phyloP scores from a whole-genome alignment of 2,888 invertebrate species.

The Cataglyphis rosenhaueri region DNA sequence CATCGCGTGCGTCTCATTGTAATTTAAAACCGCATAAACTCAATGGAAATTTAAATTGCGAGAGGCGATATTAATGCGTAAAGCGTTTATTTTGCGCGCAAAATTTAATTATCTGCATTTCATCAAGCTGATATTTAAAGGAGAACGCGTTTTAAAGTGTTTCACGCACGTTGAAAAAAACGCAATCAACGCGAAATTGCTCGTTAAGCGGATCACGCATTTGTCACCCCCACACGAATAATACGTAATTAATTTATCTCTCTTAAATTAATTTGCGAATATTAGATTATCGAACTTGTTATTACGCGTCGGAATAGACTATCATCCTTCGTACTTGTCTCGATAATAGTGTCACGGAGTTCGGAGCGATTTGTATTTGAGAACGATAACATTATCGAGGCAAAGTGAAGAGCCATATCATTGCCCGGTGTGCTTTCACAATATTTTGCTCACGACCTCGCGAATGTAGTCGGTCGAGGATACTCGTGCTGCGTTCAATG shows the following conservation, averaged over 20 bases:
- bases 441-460: neutral
- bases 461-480: neutral
- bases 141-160: neutral
- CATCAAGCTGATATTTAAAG: neutral
- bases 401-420: neutral
- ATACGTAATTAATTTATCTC: neutral
- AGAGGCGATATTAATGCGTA: neutral
- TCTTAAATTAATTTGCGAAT: neutral
- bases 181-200: neutral
- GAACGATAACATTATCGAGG: constrained; percentile 12
- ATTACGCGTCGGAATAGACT: neutral
- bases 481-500: neutral
- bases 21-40: constrained; percentile 17
- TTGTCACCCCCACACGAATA: neutral
- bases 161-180: neutral
- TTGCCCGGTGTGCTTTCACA: neutral
- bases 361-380: neutral
- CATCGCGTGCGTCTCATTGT: neutral
- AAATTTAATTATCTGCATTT: neutral
- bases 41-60: neutral
- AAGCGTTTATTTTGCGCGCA: neutral
- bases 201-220: neutral
- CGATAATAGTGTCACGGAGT: neutral
- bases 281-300: neutral
- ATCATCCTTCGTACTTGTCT: neutral